Evolutionary conservation across 2,797 vertebrate genomes (phyloP), one percentile per base, ranked within the genome.

Genomic region (Tinamus major): DNA sequence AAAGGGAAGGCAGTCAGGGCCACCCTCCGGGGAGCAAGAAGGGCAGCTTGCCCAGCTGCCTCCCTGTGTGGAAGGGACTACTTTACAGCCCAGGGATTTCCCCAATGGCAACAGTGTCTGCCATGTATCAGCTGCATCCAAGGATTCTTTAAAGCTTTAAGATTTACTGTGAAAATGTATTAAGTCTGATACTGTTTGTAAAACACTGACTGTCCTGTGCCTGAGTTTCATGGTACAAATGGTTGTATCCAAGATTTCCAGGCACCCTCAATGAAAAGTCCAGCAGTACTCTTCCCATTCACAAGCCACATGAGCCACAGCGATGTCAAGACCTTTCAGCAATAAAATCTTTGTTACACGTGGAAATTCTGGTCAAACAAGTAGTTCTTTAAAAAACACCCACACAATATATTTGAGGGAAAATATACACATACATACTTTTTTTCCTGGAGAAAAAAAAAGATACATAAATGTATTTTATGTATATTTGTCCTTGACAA

Each of bases 281-380:
- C 37, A 71, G 26, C 13, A 85, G 23, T 26, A 26, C 2, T 58
- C 6, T 79, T 70, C 17, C 16, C 19, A 56, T 46, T 85, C 56
- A 56, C n/a, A 56, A 74, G 4, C n/a, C 18, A 61, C 19, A 53
- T 1, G 2, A 27, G 69, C 6, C 18, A 39, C 23, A 70, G 53
- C 20, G 82, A 27, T 53, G 49, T 33, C 53, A 87, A 41, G 10
- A 70, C 1, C 0, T 48, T 69, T 79, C 26, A n/a, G 67, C 72
- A 67, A 53, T 39, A 58, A 58, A 67, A 72, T 2, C 1, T 44
- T 19, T 75, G 7, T 44, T 85, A 35, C 5, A 19, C 10, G 29
- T 42, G 24, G 37, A 72, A 89, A 67, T 48, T 48, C 13, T 82
- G 35, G 39, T 18, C 24, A 92, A 93, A 61, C 21, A 87, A 87